Base-by-base conservation (phyloP, 2,113 vertebrate genomes). In the Corythoichthys intestinalis region DNA sequence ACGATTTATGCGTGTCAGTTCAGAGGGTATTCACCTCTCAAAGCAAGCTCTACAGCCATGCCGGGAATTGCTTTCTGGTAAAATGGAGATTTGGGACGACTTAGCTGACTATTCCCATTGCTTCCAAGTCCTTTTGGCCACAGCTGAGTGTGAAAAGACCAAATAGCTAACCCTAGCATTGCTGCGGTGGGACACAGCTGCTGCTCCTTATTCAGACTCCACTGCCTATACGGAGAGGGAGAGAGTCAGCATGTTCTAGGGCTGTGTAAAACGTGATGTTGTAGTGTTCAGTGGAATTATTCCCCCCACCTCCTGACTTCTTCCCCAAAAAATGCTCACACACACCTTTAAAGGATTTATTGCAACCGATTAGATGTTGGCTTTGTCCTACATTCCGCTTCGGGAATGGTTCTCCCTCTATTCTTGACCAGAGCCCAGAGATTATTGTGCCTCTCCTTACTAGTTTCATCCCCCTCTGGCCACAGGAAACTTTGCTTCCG, bases 311-410 rank as follows among this genome's bases (percentile, higher is more conserved):
- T 72, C 75, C 41, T 28, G 20, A 28, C 20, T 28, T 28, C 15
- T 69, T 73, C 67, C 80, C 74, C 53, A 67, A 48, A 62, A 59
- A 65, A 62, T 66, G 69, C 64, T 59, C 63, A 53, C 60, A 39
- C 67, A 59, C 79, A 84, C 81, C 80, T 81, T 81, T 64, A 7
- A 44, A 80, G 80, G 75, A 87, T 89, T 88, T 85, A 80, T 76
- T 70, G 83, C 63, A 4, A 71, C 66, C 48, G 73, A 71, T 84
- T 83, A 79, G 73, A 86, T 84, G 84, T 87, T 84, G 85, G 85
- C 84, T 86, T 87, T 89, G 87, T 89, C 80, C 85, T 57, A 85
- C 86, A 79, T 85, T 71, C 78, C 38, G 84, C 85, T 87, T 84
- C 82, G 87, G 85, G 86, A 89, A 88, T 87, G 84, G 86, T 76